Conservation (phyloP, 1,140 invertebrate genomes). For the Paralvinella palmiformis region DNA sequence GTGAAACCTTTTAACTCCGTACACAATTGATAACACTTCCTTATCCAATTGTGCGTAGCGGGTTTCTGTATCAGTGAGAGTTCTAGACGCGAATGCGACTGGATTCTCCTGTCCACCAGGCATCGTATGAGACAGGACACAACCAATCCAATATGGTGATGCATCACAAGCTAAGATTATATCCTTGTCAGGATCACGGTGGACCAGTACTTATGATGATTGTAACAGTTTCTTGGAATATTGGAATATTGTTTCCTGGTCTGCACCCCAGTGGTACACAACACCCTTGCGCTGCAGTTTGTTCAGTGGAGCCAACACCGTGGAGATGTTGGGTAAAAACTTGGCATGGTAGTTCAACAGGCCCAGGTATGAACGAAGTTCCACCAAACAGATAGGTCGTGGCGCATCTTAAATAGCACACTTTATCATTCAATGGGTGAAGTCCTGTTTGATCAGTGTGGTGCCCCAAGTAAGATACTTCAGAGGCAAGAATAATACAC, state of each 20-base stretch:
- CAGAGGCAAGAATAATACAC: slow-evolving; percentile 20
- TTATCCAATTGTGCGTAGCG: slow-evolving; percentile 53
- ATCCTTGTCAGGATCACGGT: slow-evolving; percentile 28
- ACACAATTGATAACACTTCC: slow-evolving; percentile 53
- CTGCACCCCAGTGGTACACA: slow-evolving; percentile 5
- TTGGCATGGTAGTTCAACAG: slow-evolving; percentile 16
- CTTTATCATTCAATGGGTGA: neutral
- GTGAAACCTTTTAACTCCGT: slow-evolving; percentile 52
- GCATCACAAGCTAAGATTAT: slow-evolving; percentile 34
- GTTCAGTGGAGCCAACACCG: slow-evolving; percentile 12
- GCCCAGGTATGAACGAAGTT: slow-evolving; percentile 19
- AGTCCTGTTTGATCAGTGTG: neutral
- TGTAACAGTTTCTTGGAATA: neutral
- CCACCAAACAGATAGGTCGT: slow-evolving; percentile 6
- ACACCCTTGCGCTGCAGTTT: slow-evolving; percentile 1
- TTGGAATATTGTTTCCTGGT: slow-evolving; percentile 3
- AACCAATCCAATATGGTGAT: slow-evolving; percentile 31
- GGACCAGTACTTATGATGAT: slow-evolving; percentile 23
- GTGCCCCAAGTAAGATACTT: slow-evolving; percentile 24
- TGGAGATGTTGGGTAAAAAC: slow-evolving; percentile 18
- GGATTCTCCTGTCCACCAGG: slow-evolving; percentile 29
- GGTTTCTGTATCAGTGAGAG: slow-evolving; percentile 42
- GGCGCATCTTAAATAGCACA: neutral
- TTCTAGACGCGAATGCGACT: slow-evolving; percentile 45
- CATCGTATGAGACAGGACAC: slow-evolving; percentile 33